Evolutionary conservation across 2,113 vertebrate species (phyloP).

Genomic region (Proteles cristata): DNA sequence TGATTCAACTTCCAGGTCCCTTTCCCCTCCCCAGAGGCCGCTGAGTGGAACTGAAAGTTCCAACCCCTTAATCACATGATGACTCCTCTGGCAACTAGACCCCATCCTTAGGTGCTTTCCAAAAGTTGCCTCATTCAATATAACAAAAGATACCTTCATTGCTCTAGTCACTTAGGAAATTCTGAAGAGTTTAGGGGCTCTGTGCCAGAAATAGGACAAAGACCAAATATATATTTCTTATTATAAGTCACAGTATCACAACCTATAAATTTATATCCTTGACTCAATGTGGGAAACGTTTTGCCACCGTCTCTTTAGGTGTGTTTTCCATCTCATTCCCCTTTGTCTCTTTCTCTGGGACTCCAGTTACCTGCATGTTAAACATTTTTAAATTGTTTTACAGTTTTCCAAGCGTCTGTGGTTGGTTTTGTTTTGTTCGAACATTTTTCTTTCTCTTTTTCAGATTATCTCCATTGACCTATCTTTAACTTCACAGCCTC

Average conservation of each 20-base stretch:
- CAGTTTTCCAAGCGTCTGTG: background rate
- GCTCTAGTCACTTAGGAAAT: background rate
- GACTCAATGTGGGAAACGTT: background rate
- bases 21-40: background rate
- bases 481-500: background rate
- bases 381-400: constrained; percentile 5
- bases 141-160: background rate
- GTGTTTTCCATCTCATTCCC: constrained; percentile 7
- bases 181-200: background rate
- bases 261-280: constrained; percentile 19
- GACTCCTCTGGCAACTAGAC: background rate
- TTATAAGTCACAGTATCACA: background rate
- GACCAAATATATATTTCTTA: background rate
- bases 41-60: background rate
- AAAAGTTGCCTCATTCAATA: background rate
- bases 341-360: background rate
- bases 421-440: background rate
- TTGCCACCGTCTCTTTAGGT: constrained; percentile 7
- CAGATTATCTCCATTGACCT: background rate
- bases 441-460: background rate
- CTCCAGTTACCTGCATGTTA: background rate
- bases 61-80: background rate
- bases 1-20: background rate
- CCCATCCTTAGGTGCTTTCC: background rate
- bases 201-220: background rate